A percentile compares a stretch with the other conserved stretches of the same genome.
Conservation (phyloP, 2,888 invertebrate species). For the Philopedon plagiatum region DNA sequence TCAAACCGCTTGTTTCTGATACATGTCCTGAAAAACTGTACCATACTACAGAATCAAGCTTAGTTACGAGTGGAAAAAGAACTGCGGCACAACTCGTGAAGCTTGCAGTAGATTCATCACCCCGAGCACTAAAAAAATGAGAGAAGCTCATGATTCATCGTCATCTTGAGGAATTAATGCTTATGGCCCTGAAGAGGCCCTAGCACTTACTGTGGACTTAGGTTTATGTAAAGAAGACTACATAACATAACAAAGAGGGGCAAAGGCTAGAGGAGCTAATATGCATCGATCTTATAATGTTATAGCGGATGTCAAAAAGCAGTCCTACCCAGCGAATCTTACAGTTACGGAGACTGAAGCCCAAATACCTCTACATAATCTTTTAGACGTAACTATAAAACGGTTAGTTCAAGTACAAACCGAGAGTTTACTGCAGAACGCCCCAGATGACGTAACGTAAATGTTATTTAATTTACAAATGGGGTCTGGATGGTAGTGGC, state of each 20-base stretch:
- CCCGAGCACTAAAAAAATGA: not conserved
- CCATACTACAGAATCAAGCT: not conserved
- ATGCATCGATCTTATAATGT: slow-evolving; percentile 35
- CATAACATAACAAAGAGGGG: slow-evolving; percentile 26
- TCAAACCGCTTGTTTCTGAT: not conserved
- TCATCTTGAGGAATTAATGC: not conserved
- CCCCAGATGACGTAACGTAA: no score
- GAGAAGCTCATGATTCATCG: not conserved
- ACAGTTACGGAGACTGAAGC: not conserved
- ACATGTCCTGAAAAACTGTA: not conserved
- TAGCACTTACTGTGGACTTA: slow-evolving; percentile 32
- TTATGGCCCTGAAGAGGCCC: slow-evolving; percentile 3
- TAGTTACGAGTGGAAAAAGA: not conserved
- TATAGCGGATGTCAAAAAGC: slow-evolving; percentile 30
- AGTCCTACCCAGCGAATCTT: slow-evolving; percentile 37
- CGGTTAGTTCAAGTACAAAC: not conserved
- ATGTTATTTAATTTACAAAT: no score
- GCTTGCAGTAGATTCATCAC: not conserved
- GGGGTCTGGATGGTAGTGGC: no score
- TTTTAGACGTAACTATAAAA: not conserved
- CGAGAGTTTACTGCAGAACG: no score
- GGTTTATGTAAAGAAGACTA: slow-evolving; percentile 2
- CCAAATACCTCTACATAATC: slow-evolving; percentile 18
- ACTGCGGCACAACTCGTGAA: not conserved
- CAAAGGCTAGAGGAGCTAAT: slow-evolving; percentile 30